These are phyloP conservation scores for Ennomos quercinarius DNA, from an alignment of 2,888 invertebrate species.

Conservation along the genomic window DNA sequence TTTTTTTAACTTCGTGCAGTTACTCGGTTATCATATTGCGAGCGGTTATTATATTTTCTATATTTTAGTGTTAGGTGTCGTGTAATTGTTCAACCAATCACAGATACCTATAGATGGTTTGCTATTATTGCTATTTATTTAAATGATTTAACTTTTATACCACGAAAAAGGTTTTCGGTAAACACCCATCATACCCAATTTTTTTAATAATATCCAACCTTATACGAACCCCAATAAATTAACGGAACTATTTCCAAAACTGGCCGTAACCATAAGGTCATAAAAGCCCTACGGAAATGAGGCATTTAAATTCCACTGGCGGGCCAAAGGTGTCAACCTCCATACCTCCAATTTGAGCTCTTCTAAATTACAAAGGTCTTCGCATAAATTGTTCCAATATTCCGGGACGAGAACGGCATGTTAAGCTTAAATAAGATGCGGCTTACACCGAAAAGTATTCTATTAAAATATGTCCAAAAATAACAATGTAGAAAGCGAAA, in stretches of 20 bases:
- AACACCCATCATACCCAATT: background rate
- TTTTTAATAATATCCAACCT: constrained; percentile 4
- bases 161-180: too few species aligned
- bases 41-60: too few species aligned
- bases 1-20: too few species aligned
- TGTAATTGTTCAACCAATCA: too few species aligned
- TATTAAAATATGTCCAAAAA: too few species aligned
- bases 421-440: constrained; percentile 65
- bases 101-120: too few species aligned
- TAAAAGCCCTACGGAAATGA: constrained; percentile 48
- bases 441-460: constrained; percentile 52
- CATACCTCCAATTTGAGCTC: constrained; percentile 79
- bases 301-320: constrained; percentile 66
- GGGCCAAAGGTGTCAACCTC: constrained; percentile 70
- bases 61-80: too few species aligned
- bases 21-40: too few species aligned
- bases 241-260: constrained; percentile 18
- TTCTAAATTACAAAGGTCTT: constrained; percentile 82
- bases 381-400: constrained; percentile 84
- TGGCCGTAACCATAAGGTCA: constrained; percentile 12
- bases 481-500: too few species aligned
- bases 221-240: constrained; percentile 2
- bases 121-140: too few species aligned
- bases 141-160: too few species aligned
- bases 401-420: constrained; percentile 75